Evolutionary conservation across 1,140 invertebrate species (phyloP).

Genomic region (Eumeta japonica): DNA sequence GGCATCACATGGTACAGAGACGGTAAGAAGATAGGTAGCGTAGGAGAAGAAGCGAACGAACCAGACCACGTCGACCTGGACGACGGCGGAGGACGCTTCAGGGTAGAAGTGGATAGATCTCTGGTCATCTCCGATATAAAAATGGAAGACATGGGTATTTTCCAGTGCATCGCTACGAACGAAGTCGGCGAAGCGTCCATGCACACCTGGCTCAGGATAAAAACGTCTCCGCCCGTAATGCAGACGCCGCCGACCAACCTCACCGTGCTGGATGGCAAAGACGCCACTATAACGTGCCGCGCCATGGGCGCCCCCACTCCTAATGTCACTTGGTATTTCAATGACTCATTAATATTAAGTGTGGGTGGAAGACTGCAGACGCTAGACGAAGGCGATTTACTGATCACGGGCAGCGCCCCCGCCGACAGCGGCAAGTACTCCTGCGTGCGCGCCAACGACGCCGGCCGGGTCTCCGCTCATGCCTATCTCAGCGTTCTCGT

Average conservation of each 20-base stretch:
- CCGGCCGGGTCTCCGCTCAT: constrained; percentile 78
- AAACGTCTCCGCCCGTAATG: constrained; percentile 85
- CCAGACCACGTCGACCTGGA: constrained; percentile 43
- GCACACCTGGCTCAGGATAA: constrained; percentile 90
- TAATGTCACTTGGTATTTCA: constrained; percentile 88
- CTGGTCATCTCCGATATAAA: constrained; percentile 79
- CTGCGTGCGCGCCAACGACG: constrained; percentile 85
- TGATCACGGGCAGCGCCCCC: constrained; percentile 81
- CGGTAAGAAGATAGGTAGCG: constrained; percentile 52
- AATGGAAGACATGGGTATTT: constrained; percentile 89
- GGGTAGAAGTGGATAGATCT: constrained; percentile 75
- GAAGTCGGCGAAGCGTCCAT: constrained; percentile 85
- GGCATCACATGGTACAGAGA: constrained; percentile 80
- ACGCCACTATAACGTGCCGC: constrained; percentile 82
- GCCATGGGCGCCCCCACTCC: constrained; percentile 87
- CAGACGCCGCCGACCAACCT: constrained; percentile 78
- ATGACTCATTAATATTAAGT: constrained; percentile 57
- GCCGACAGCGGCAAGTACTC: constrained; percentile 85
- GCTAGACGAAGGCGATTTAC: constrained; percentile 78
- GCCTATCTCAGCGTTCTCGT: constrained; percentile 84
- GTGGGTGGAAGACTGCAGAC: constrained; percentile 74
- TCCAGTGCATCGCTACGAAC: constrained; percentile 90
- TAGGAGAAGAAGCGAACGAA: constrained; percentile 40
- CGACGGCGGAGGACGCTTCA: constrained; percentile 56
- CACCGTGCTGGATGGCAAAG: constrained; percentile 88